A percentile compares a stretch with the other conserved stretches of the same genome.
Evolutionary conservation across 2,113 vertebrate genomes (phyloP).

Genomic region (Eudorcas thomsonii): DNA sequence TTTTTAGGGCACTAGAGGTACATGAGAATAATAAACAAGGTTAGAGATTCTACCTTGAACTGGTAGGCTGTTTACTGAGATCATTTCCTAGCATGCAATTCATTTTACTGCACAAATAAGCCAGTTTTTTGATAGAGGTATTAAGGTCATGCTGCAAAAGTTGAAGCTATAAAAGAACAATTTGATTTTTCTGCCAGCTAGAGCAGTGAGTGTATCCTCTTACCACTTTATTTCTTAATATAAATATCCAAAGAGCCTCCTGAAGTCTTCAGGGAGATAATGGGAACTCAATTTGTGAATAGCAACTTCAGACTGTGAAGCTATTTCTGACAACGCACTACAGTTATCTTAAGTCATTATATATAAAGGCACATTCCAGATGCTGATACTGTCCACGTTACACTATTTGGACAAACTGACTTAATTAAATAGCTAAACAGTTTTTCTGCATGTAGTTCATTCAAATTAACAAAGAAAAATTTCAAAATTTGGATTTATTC

Average conservation of each 20-base stretch:
- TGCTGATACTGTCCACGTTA: constrained; percentile 64
- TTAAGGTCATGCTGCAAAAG: neutral
- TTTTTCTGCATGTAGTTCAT: constrained; percentile 57
- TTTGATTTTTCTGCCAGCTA: neutral
- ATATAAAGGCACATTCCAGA: constrained; percentile 66
- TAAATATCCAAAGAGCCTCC: neutral
- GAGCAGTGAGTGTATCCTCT: neutral
- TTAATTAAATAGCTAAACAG: constrained; percentile 57
- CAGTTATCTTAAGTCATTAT: constrained; percentile 62
- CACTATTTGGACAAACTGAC: constrained; percentile 59
- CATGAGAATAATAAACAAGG: neutral
- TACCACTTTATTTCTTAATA: constrained; percentile 16
- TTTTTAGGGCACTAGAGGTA: neutral
- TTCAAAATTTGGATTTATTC: constrained; percentile 52
- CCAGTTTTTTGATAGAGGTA: neutral
- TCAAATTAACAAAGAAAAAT: constrained; percentile 62
- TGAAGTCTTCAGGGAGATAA: neutral
- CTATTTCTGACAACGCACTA: constrained; percentile 57
- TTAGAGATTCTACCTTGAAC: neutral
- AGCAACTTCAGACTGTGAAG: constrained; percentile 60
- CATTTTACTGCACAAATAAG: constrained; percentile 8
- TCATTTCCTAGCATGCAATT: neutral
- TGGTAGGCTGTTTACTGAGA: neutral
- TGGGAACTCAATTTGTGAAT: constrained; percentile 55
- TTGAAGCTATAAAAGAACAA: constrained; percentile 22